Evolutionary conservation across 2,888 invertebrate species (phyloP).

Genomic region (Eupithecia exiguata): DNA sequence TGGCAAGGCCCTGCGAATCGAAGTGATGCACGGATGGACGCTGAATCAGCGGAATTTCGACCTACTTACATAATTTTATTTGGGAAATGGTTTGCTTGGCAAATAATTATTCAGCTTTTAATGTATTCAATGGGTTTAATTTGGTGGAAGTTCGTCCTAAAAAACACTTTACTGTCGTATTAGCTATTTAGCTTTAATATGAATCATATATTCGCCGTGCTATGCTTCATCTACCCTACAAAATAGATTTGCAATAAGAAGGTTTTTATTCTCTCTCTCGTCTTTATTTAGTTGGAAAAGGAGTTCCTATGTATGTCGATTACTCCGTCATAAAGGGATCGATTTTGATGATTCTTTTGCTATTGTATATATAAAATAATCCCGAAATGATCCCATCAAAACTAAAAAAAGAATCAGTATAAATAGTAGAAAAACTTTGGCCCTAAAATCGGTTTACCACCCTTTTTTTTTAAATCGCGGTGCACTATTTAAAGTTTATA

Average conservation of each 20-base stretch:
- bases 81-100: constrained; percentile 23
- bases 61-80: constrained; percentile 67
- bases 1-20: constrained; percentile 39
- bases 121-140: constrained; percentile 4
- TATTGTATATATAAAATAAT: too few relatives aligned
- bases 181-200: background rate
- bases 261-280: background rate
- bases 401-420: too few relatives aligned
- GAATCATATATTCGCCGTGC: background rate
- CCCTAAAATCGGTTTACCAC: too few relatives aligned
- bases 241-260: background rate
- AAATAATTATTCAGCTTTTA: constrained; percentile 15
- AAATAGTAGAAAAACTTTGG: too few relatives aligned
- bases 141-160: background rate
- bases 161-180: background rate
- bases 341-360: too few relatives aligned
- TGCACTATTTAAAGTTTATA: too few relatives aligned
- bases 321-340: too few relatives aligned
- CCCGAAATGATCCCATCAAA: too few relatives aligned
- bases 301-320: too few relatives aligned
- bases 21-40: constrained; percentile 59
- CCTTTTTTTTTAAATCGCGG: too few relatives aligned
- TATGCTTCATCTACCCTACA: background rate
- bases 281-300: too few relatives aligned
- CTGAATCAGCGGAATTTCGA: constrained; percentile 70